Percentiles rank a stretch among this genome's conserved stretches.
Evolutionary conservation across 1,140 invertebrate genomes (phyloP).

Genomic region (Zaprionus tsacasi): DNA sequence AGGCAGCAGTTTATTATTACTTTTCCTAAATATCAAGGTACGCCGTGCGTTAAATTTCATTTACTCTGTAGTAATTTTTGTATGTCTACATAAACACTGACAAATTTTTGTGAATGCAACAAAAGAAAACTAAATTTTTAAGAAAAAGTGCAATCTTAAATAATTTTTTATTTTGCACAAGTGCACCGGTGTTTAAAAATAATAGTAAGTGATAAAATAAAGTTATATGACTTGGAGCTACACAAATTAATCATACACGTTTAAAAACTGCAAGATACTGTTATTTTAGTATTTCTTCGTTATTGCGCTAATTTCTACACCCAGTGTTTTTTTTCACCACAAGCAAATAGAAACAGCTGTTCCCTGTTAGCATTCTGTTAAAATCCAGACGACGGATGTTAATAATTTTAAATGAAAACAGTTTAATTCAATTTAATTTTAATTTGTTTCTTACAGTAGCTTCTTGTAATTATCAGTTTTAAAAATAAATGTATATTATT

Average conservation of each 20-base stretch:
- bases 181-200: conserved; percentile 20
- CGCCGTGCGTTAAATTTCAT: conserved; percentile 3
- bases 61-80: conserved; percentile 21
- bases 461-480: not conserved
- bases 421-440: no score
- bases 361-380: not conserved
- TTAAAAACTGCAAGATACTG: not conserved
- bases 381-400: not conserved
- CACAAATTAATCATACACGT: not conserved
- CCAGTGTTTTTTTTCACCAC: not conserved
- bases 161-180: conserved; percentile 33
- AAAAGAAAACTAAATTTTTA: conserved; percentile 23
- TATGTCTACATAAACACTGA: conserved; percentile 30
- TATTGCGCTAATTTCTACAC: no score
- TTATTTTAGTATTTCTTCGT: no score
- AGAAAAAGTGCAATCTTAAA: conserved; percentile 17
- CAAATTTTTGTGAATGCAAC: conserved; percentile 46
- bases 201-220: conserved; percentile 26
- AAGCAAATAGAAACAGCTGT: not conserved
- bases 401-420: not conserved
- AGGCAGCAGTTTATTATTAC: not conserved
- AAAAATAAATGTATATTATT: not conserved
- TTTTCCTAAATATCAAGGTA: conserved; percentile 11
- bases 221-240: not conserved
- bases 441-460: no score